A percentile compares a stretch with the other conserved stretches of the same genome.
Evolutionary conservation across 2,113 vertebrate genomes (phyloP).

Genomic region (Erpornis zantholeuca): DNA sequence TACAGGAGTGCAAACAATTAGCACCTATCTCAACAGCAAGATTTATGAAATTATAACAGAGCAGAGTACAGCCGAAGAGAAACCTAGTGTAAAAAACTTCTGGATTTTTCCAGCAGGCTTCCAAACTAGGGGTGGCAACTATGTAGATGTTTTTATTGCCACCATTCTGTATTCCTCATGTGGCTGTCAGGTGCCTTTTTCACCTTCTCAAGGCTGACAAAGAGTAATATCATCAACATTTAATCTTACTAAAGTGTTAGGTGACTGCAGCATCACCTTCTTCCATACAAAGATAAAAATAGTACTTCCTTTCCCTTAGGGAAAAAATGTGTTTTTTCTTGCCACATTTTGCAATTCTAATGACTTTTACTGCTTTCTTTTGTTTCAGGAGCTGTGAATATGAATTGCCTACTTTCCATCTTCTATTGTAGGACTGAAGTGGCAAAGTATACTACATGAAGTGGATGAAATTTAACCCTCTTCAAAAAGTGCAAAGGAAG

Average conservation of each 20-base stretch:
- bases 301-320: background rate
- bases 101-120: background rate
- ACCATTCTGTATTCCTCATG: background rate
- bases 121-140: background rate
- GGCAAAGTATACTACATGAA: background rate
- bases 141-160: background rate
- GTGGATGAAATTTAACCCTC: background rate
- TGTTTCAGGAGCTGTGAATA: conserved; percentile 30
- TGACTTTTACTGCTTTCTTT: conserved; percentile 25
- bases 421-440: background rate
- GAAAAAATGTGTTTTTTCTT: background rate
- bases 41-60: background rate
- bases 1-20: background rate
- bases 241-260: conserved; percentile 42
- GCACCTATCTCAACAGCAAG: background rate
- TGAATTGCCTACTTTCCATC: background rate
- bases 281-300: conserved; percentile 52
- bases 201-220: background rate
- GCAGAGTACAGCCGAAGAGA: background rate
- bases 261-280: conserved; percentile 57
- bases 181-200: background rate
- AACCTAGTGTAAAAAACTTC: background rate
- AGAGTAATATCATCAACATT: conserved; percentile 7
- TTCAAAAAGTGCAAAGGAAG: background rate
- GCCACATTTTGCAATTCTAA: conserved; percentile 53